Evolutionary conservation across 2,797 vertebrate species (phyloP), one percentile per base, ranked within the genome.

Genomic region (Gymnothorax reevesii): DNA sequence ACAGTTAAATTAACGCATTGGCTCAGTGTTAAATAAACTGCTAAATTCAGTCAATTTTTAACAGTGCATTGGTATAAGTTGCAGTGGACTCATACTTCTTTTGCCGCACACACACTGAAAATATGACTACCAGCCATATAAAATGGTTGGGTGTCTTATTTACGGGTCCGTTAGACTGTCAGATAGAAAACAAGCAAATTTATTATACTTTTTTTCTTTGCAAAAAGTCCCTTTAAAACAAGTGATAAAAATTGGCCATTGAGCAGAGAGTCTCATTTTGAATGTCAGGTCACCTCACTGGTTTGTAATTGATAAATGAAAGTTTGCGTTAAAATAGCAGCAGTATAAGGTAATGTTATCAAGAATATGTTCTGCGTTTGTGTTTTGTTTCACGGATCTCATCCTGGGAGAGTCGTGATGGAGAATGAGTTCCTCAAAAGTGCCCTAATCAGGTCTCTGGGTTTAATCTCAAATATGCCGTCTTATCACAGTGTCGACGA

Each of bases 401-500:
- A 52, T 86, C 8, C 42, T 62, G 22, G 55, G 71, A 57, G 27
- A 33, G 33, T 33, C 12, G 57, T 8, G 7, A 86, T 54, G 73
- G 85, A 55, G 73, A 64, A 60, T 10, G 42, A 52, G 57, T 22
- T 54, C 7, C 77, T 80, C 52, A 3, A 12, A 80, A 80, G 77
- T 55, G 52, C 2, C 12, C n/a, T 80, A 54, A 80, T 80, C 77
- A 54, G 20, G 42, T 77, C 59, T 75, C 75, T 20, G 73, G 33
- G 49, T 86, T 86, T 86, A 79, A 86, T 86, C 85, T 86, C 33
- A 64, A 86, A 60, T 64, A 62, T 80, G 59, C 73, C 42, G 54
- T 57, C 25, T 52, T 64, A 86, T 86, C 91, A 87, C 89, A 83
- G 92, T 91, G 88, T 86, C 89, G 84, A 85, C 91, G 91, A 89